Base-by-base conservation (phyloP, 2,797 vertebrate genomes). In the Brachyrhaphis roseni region DNA sequence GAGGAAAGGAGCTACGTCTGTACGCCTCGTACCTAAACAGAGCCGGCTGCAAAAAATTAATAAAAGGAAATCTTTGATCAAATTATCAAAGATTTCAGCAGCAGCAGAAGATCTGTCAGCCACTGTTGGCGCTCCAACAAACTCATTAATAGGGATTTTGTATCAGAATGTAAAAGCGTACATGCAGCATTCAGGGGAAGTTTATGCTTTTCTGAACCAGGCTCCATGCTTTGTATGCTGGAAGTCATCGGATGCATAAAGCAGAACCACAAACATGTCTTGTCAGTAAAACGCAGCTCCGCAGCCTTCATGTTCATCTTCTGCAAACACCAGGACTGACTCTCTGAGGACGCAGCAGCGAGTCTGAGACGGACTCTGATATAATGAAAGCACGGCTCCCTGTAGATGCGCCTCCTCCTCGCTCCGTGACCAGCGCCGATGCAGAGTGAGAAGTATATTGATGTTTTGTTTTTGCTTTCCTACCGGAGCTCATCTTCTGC, bases 391-490 rank as follows among this genome's bases (percentile, higher is more conserved):
- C 55, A 51, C 75, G 74, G 68, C 84, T 84, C 76, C 82, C 83
- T 77, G 81, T 77, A 80, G 81, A 82, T 72, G 41, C 76, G 72
- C 36, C 45, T 82, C 81, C 64, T 72, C 41, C 12, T 80, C 75
- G 75, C 73, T 71, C 64, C 47, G 78, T 82, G 87, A 80, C 72
- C 68, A 75, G 78, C 77, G 53, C 81, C 77, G 86, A 91, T 77
- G 77, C 79, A 79, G 55, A 82, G 71, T 36, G 59, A 81, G 78
- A 78, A 81, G 76, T 28, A 64, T 81, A 89, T 84, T 80, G 89
- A 93, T 86, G 88, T 86, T 80, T 82, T 88, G 68, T 81, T 88
- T 88, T 55, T 78, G 68, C 43, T 74, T 74, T 76, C 77, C 59
- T 62, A 70, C 55, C 74, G 13, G 62, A 85, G 85, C 86, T 36